phyloP scores from a whole-genome alignment of 2,888 invertebrate species.

The Diplolepis rosae region DNA sequence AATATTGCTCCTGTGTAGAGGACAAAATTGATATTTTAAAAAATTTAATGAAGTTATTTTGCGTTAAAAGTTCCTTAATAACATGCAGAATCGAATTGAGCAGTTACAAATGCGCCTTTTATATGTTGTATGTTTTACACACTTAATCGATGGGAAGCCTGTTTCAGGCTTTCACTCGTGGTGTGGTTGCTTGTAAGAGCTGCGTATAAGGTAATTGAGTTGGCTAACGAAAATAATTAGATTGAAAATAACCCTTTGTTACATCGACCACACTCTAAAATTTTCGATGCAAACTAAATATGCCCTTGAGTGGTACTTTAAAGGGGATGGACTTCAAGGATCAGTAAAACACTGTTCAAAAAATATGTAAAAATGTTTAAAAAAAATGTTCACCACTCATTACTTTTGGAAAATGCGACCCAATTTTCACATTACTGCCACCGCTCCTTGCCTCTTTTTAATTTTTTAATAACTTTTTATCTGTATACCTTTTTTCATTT shows the following conservation, averaged over 20 bases:
- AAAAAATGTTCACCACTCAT: no score
- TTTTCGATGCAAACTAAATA: neutral
- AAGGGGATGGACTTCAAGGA: neutral
- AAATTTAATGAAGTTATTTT: no score
- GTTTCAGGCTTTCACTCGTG: conserved; percentile 37
- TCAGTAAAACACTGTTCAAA: no score
- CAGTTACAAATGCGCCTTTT: conserved; percentile 34
- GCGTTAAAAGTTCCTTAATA: no score
- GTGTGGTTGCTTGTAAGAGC: conserved; percentile 41
- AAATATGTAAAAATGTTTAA: no score
- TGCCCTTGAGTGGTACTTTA: neutral
- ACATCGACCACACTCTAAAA: neutral
- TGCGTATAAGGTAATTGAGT: conserved; percentile 40
- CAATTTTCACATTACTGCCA: no score
- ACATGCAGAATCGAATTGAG: neutral
- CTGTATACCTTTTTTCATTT: no score
- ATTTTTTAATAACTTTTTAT: no score
- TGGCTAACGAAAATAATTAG: conserved; percentile 56
- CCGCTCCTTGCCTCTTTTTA: no score
- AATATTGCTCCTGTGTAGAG: no score
- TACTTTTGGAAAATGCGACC: no score
- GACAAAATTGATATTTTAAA: no score
- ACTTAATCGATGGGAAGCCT: conserved; percentile 47
- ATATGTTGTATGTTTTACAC: conserved; percentile 38
- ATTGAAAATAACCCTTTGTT: conserved; percentile 52